Evolutionary conservation across 2,797 vertebrate genomes (phyloP).

Genomic region (Cynopterus sphinx): DNA sequence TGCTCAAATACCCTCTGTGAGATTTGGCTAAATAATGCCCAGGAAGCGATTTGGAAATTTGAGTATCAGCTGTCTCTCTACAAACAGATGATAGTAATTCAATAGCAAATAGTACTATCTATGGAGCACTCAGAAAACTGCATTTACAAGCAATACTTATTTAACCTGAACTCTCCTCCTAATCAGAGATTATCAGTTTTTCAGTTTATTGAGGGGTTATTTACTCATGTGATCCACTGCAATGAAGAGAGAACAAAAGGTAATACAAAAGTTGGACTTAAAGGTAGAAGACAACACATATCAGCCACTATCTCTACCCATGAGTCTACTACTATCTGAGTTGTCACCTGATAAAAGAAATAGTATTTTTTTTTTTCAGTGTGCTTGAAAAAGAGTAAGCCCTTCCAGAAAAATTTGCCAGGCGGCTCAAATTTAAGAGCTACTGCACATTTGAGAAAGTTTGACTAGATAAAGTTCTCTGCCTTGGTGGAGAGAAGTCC

Average conservation of each 20-base stretch:
- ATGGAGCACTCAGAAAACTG: background rate
- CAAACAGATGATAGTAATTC: background rate
- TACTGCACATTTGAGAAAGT: background rate
- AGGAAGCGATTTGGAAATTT: constrained; percentile 4
- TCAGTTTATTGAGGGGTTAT: background rate
- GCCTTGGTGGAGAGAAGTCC: background rate
- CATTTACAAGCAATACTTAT: background rate
- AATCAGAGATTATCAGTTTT: background rate
- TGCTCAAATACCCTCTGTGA: background rate
- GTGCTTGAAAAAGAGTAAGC: background rate
- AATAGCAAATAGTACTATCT: background rate
- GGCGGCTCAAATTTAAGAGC: background rate
- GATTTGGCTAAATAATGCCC: background rate
- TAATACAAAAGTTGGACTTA: constrained; percentile 6
- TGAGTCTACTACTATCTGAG: background rate
- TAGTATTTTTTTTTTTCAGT: background rate
- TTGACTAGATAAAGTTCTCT: background rate
- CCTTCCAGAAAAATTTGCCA: constrained; percentile 38
- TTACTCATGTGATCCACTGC: background rate
- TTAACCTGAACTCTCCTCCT: background rate
- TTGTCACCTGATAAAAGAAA: background rate
- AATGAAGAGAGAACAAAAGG: constrained; percentile 22
- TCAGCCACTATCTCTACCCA: background rate
- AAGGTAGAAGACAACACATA: background rate
- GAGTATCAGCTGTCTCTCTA: background rate